These are phyloP conservation scores for Sitobion miscanthi DNA, from an alignment of 1,140 invertebrate genomes.

Conservation along the genomic window DNA sequence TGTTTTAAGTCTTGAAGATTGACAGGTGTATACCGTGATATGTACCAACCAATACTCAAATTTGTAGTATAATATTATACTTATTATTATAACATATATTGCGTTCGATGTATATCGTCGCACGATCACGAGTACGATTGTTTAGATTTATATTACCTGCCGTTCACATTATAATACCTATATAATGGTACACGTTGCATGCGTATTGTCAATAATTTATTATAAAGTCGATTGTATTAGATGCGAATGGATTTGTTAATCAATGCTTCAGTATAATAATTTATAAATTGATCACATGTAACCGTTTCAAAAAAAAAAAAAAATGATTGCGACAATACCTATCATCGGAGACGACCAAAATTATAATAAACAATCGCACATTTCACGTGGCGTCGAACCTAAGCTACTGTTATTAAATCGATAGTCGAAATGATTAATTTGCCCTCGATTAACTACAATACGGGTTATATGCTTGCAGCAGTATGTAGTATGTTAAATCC, in stretches of 20 bases:
- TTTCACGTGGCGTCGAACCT: background rate
- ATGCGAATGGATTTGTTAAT: background rate
- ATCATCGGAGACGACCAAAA: background rate
- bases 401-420: background rate
- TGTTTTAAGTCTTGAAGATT: too few species aligned
- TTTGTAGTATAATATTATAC: background rate
- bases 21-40: background rate
- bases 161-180: background rate
- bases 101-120: background rate
- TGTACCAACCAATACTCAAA: background rate
- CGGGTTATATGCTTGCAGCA: too few species aligned
- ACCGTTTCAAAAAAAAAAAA: background rate
- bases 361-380: background rate
- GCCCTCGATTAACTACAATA: background rate
- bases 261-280: background rate
- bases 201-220: background rate
- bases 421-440: background rate
- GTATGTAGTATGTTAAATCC: too few species aligned
- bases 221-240: background rate
- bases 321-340: background rate
- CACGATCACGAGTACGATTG: background rate
- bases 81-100: background rate
- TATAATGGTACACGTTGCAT: background rate
- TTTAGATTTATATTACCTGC: background rate
- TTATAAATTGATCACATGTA: background rate